Base-by-base conservation (phyloP, 2,113 vertebrate genomes). In the Sebastes fasciatus region DNA sequence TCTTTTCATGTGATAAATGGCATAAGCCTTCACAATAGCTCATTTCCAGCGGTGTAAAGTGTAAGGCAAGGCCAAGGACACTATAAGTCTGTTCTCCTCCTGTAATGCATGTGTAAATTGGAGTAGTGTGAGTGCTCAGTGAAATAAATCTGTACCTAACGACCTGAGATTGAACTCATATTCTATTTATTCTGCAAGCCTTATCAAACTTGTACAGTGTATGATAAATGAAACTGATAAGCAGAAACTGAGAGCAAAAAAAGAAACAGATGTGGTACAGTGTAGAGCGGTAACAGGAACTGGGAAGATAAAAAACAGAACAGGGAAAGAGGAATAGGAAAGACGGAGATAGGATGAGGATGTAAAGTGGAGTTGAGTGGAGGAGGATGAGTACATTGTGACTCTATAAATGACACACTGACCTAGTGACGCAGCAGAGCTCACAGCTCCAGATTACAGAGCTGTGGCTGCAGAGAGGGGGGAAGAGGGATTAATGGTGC, bases 401-500 rank as follows among this genome's bases (percentile, higher is more conserved):
- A 81, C 61, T 84, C 76, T 91, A 34, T 34, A 34, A 34, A 34
- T 3, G 93, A 91, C 91, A 94, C 75, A 93, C 80, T 94, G 90
- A 93, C 93, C 89, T 67, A 85, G 83, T 92, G 91, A 92, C 49
- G 88, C 83, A 79, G 84, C 75, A 84, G 60, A 91, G 84, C 82
- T 83, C 86, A 65, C 75, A 62, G 84, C 76, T 80, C 86, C 88
- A 89, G 91, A 93, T 94, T 93, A 92, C 62, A 89, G 82, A 61
- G 21, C 75, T 17, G 0, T 45, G 68, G 70, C 64, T 79, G 82
- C 17, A 42, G 48, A 66, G 58, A 70, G 49, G 21, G 66, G 70
- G 71, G 60, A 26, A 45, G 55, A 57, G 64, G 86, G 90, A 88
- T 91, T 92, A 90, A 65, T 16, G 11, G 54, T 64, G 71, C 86